Conservation (phyloP, 1,140 invertebrate species). For the Drosophila sulfurigaster region DNA sequence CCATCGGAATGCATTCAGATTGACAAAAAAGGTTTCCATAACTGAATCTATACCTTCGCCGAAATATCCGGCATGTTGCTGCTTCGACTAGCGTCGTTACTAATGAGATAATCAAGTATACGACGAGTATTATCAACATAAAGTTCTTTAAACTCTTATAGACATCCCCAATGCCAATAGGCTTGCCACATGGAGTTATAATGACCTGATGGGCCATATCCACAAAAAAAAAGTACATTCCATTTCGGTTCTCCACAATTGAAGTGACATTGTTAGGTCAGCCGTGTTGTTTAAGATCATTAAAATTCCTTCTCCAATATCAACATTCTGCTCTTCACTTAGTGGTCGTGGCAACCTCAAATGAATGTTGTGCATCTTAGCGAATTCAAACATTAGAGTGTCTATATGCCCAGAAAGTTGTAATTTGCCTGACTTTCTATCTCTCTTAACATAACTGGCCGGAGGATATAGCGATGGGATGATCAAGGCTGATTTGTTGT, state of each 20-base stretch:
- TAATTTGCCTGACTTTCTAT: background rate
- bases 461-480: background rate
- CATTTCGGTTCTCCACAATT: background rate
- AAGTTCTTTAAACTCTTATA: slow-evolving; percentile 8
- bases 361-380: background rate
- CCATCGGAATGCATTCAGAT: slow-evolving; percentile 33
- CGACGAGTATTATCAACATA: slow-evolving; percentile 7
- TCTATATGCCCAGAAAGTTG: background rate
- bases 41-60: background rate
- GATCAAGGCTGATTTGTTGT: background rate
- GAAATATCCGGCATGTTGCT: background rate
- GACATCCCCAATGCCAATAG: slow-evolving; percentile 21
- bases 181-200: slow-evolving; percentile 42
- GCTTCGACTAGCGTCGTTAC: slow-evolving; percentile 29
- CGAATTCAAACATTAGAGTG: slow-evolving; percentile 1
- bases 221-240: background rate
- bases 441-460: background rate
- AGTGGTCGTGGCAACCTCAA: background rate
- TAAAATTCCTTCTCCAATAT: background rate
- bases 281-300: background rate
- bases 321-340: background rate
- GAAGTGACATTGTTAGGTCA: background rate
- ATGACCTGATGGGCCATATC: slow-evolving; percentile 7
- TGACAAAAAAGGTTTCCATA: slow-evolving; percentile 28
- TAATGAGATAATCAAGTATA: slow-evolving; percentile 34